Base-by-base conservation (phyloP, 2,113 vertebrate species). In the Nyctibius bracteatus region DNA sequence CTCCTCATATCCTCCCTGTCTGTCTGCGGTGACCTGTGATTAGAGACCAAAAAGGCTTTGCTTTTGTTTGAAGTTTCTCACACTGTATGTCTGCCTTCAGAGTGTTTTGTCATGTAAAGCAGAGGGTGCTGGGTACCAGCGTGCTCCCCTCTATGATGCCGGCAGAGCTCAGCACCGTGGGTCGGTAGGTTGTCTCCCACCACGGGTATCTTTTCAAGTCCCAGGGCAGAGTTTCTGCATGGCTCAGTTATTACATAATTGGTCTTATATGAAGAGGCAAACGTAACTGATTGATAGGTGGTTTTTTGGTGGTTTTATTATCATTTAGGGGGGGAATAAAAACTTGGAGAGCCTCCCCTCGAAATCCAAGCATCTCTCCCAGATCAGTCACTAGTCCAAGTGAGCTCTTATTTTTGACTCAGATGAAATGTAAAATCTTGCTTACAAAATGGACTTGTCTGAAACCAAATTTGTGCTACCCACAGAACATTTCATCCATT, bases 131-230 rank as follows among this genome's bases (percentile, higher is more conserved):
- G 59, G 30, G 72, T 54, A 16, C 44, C 52, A 24, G 28, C 5
- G 24, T 8, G 14, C 17, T n/a, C 27, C 33, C 22, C 24, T 55
- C 28, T 1, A 2, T 0, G 3, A 21, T 0, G 5, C 30, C 39
- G 15, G n/a, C 47, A 58, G 24, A 70, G 6, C 68, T 58, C 80
- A 75, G 80, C 1, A 1, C 55, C 1, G 4, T 16, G 22, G 19
- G 24, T 15, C 2, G 0, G 21, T 41, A 22, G 10, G 21, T 49
- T 4, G 4, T 47, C 22, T 65, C 46, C 62, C 1, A 6, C 17
- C 51, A 52, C 1, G 0, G n/a, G 44, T 14, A 16, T 7, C 71
- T 66, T 55, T 14, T 57, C 19, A 51, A 31, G 28, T 71, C 21
- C 43, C 52, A 28, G 46, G n/a, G 61, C 28, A 67, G 51, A 46